Evolutionary conservation across 2,113 vertebrate genomes (phyloP).

Genomic region (Nibea albiflora): DNA sequence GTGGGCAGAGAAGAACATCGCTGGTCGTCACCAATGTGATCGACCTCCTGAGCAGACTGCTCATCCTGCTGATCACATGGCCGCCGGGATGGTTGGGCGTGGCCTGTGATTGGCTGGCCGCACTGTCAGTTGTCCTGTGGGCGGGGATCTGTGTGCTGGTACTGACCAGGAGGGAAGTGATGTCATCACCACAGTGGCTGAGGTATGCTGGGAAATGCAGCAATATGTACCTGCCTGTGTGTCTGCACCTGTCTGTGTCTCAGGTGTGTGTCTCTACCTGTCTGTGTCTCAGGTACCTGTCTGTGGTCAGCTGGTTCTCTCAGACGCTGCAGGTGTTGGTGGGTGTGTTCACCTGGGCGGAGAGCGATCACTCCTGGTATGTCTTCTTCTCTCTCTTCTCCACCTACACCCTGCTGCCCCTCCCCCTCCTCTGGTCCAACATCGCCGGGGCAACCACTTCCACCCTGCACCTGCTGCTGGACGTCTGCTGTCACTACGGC

Average conservation of each 20-base stretch:
- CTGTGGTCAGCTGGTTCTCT: conserved; percentile 76
- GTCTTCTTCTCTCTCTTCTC: conserved; percentile 79
- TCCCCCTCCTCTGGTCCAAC: conserved; percentile 80
- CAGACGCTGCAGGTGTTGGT: conserved; percentile 73
- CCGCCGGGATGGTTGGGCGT: conserved; percentile 54
- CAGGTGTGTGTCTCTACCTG: background rate
- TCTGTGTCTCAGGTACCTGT: conserved; percentile 60
- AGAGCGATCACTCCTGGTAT: conserved; percentile 78
- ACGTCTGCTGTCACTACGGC: conserved; percentile 52
- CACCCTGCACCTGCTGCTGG: conserved; percentile 71
- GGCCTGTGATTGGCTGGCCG: conserved; percentile 61
- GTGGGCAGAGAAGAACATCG: conserved; percentile 70
- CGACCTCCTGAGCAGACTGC: conserved; percentile 73
- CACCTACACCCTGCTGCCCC: conserved; percentile 76
- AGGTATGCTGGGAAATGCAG: conserved; percentile 52
- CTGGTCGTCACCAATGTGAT: conserved; percentile 75
- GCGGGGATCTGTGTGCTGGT: conserved; percentile 61
- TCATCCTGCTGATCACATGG: conserved; percentile 60
- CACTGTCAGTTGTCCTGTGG: conserved; percentile 68
- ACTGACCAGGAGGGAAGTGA: conserved; percentile 60
- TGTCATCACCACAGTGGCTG: conserved; percentile 68
- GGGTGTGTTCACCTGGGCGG: conserved; percentile 62
- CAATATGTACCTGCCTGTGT: background rate
- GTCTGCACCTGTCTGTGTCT: conserved; percentile 10
- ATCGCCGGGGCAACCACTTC: conserved; percentile 66